Base-by-base conservation (phyloP, 2,113 vertebrate genomes). In the Scomber japonicus region DNA sequence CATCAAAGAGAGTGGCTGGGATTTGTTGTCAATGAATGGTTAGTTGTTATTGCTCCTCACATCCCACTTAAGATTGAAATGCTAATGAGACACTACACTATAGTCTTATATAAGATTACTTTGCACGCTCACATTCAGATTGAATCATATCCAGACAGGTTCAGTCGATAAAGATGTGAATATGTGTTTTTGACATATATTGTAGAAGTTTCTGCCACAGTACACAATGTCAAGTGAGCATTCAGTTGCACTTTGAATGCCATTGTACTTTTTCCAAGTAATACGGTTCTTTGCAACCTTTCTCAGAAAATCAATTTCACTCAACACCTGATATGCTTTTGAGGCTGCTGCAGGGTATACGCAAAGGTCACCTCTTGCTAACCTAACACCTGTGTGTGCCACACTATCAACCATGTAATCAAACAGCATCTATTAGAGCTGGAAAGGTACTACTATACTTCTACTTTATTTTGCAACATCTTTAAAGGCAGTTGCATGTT, bases 1-100 rank as follows among this genome's bases (percentile, higher is more conserved):
- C 63, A 80, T 80, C 78, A 81, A 71, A 83, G 71, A 60, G 30
- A 21, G 31, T 10, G 14, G 57, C 64, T 21, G 31, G 49, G 83
- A 70, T 75, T 56, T 68, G 65, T 31, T 76, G 61, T n/a, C 3
- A 15, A 35, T 44, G 12, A 78, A 64, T 40, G 71, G 59, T 49
- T 35, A 62, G 71, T 57, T 13, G 0, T 49, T 64, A 19, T 48
- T 1, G 11, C 10, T 0, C 27, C 48, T 74, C 78, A 40, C 48
- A 48, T 51, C 50, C 57, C 77, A 54, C 78, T 85, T 69, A 50
- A 75, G 45, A 49, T 49, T 35, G 30, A 49, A 64, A 13, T 61
- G 57, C 49, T 72, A 79, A 74, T 83, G 75, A 76, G 65, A 69
- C 61, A 14, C 54, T 67, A 9, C 11, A 14, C 54, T 67, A 9